Evolutionary conservation across 2,113 vertebrate species (phyloP).

Genomic region (Suncus etruscus): DNA sequence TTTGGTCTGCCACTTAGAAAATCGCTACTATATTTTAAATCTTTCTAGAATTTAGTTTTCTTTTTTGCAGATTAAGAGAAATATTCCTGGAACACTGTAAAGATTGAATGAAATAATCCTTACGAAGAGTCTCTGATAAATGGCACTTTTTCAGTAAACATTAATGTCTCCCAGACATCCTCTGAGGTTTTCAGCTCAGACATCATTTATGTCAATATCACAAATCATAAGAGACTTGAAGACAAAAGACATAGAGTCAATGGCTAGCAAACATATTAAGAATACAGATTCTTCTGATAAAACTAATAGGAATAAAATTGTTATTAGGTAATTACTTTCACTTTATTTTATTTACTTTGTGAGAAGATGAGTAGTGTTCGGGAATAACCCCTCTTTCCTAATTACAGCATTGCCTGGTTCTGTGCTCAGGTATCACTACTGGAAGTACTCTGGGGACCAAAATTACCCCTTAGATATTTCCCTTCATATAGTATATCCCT

Average conservation of each 20-base stretch:
- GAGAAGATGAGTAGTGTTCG: too few species aligned
- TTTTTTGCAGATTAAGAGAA: conserved; percentile 24
- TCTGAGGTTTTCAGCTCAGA: background rate
- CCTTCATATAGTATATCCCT: too few species aligned
- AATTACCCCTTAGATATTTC: too few species aligned
- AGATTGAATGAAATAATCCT: background rate
- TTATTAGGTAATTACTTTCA: background rate
- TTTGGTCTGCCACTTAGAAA: background rate
- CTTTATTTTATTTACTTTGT: background rate
- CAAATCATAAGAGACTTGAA: conserved; percentile 1
- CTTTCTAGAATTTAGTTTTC: conserved; percentile 12
- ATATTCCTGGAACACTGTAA: background rate
- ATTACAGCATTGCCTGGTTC: too few species aligned
- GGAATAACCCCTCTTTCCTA: too few species aligned
- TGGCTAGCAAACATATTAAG: background rate
- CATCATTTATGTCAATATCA: conserved; percentile 11
- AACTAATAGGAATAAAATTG: background rate
- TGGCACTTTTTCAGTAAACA: background rate
- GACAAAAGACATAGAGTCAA: conserved; percentile 10
- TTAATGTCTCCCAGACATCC: background rate
- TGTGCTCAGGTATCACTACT: too few species aligned
- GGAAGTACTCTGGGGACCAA: too few species aligned
- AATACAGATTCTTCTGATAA: conserved; percentile 8
- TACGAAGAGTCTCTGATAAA: background rate
- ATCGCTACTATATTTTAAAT: background rate